These are phyloP conservation scores for Nibea coibor DNA, from an alignment of 2,113 vertebrate species.

Conservation along the genomic window DNA sequence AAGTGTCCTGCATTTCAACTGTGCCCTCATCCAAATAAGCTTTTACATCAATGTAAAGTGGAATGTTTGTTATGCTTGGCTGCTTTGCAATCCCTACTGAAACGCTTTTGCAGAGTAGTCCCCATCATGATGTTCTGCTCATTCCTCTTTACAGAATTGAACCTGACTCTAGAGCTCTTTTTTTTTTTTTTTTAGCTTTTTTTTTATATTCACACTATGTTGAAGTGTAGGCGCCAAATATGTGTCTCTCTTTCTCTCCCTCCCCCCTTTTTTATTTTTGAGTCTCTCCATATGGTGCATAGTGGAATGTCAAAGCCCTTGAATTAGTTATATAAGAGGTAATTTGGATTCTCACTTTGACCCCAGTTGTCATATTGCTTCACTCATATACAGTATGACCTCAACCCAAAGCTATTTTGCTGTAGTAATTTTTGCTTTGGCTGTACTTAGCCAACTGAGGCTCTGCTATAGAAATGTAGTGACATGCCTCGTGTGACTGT, in stretches of 20 bases:
- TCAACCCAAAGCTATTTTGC: slow-evolving; percentile 54
- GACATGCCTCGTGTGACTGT: slow-evolving; percentile 19
- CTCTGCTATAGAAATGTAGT: neutral
- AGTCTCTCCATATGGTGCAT: slow-evolving; percentile 44
- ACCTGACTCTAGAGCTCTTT: neutral
- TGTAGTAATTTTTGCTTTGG: slow-evolving; percentile 14
- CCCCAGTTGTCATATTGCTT: slow-evolving; percentile 30
- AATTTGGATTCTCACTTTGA: slow-evolving; percentile 45
- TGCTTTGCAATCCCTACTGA: slow-evolving; percentile 28
- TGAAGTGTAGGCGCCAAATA: slow-evolving; percentile 5
- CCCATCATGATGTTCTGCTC: slow-evolving; percentile 23
- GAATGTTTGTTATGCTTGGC: slow-evolving; percentile 39
- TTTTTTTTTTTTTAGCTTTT: slow-evolving; percentile 5
- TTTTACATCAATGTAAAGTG: slow-evolving; percentile 39
- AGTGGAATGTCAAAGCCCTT: slow-evolving; percentile 47
- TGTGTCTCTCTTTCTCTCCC: slow-evolving; percentile 21
- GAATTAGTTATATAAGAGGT: slow-evolving; percentile 62
- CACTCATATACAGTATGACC: slow-evolving; percentile 48
- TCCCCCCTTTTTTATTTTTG: slow-evolving; percentile 19
- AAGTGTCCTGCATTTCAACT: slow-evolving; percentile 45
- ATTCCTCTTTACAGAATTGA: neutral
- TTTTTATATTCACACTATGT: neutral
- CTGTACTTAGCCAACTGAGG: neutral
- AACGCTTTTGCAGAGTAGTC: slow-evolving; percentile 2
- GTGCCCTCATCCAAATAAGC: slow-evolving; percentile 40